Percentiles rank a stretch among this genome's conserved stretches.
These are phyloP conservation scores for Globicephala melas DNA, from an alignment of 2,113 vertebrate genomes.

Conservation along the genomic window DNA sequence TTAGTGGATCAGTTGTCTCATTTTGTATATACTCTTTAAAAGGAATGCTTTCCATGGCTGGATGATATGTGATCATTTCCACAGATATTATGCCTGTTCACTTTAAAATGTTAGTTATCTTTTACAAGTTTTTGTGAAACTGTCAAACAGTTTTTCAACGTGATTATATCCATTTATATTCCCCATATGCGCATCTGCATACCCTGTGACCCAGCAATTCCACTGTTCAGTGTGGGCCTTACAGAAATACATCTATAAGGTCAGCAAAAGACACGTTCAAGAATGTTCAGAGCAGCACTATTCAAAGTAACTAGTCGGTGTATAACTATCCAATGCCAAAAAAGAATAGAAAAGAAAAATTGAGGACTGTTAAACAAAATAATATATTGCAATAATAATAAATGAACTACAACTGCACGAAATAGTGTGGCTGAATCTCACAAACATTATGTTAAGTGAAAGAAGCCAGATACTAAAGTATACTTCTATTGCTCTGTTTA, in stretches of 20 bases:
- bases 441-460: background rate
- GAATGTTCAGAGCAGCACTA: background rate
- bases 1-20: background rate
- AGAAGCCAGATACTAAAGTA: background rate
- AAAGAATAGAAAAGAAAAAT: background rate
- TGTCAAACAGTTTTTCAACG: background rate
- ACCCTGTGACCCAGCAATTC: background rate
- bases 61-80: background rate
- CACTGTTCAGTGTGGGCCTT: background rate
- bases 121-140: background rate
- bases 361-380: background rate
- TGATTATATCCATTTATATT: background rate
- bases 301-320: background rate
- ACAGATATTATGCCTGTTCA: background rate
- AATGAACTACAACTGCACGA: background rate
- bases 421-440: background rate
- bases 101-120: conserved; percentile 9
- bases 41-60: background rate
- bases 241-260: background rate
- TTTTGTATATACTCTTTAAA: background rate
- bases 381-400: background rate
- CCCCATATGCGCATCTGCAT: background rate
- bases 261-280: background rate
- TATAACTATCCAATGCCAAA: background rate
- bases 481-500: background rate